A percentile compares a stretch with the other conserved stretches of the same genome.
These are phyloP conservation scores for Phrynocephalus vlangalii DNA, from an alignment of 2,797 vertebrate species.

Conservation along the genomic window DNA sequence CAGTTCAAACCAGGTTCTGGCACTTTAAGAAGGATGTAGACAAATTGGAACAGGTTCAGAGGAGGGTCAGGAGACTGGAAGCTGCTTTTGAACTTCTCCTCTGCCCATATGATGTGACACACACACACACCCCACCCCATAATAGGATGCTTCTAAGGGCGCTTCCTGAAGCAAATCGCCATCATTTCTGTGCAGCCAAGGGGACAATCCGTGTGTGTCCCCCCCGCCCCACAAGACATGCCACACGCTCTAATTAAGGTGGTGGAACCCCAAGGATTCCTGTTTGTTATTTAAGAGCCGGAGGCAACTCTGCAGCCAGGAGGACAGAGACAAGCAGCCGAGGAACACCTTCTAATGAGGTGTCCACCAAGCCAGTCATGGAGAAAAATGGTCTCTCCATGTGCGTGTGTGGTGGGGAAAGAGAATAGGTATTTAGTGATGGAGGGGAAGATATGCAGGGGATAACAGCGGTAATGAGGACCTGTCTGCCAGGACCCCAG, in stretches of 20 bases:
- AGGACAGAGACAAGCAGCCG: constrained; percentile 71
- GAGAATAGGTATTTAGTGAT: background rate
- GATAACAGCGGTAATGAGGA: constrained; percentile 40
- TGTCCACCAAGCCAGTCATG: constrained; percentile 65
- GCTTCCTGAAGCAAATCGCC: constrained; percentile 46
- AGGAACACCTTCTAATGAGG: constrained; percentile 70
- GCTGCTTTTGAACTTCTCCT: no score
- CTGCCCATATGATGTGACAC: background rate
- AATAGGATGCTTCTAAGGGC: constrained; percentile 58
- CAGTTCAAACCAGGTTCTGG: no score
- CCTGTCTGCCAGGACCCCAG: background rate
- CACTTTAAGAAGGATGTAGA: no score
- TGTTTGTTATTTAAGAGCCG: constrained; percentile 72
- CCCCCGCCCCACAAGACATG: constrained; percentile 63
- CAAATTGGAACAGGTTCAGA: no score
- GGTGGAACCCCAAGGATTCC: constrained; percentile 63
- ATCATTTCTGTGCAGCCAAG: constrained; percentile 48
- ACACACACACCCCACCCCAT: constrained; percentile 10
- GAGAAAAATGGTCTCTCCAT: background rate
- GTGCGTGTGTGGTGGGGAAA: background rate
- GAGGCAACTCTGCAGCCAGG: constrained; percentile 66
- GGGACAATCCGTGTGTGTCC: constrained; percentile 44
- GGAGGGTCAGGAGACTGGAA: background rate
- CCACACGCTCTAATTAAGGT: constrained; percentile 69
- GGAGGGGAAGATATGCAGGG: constrained; percentile 43